Conservation (phyloP, 2,888 invertebrate species). For the Sarcophaga carnaria region DNA sequence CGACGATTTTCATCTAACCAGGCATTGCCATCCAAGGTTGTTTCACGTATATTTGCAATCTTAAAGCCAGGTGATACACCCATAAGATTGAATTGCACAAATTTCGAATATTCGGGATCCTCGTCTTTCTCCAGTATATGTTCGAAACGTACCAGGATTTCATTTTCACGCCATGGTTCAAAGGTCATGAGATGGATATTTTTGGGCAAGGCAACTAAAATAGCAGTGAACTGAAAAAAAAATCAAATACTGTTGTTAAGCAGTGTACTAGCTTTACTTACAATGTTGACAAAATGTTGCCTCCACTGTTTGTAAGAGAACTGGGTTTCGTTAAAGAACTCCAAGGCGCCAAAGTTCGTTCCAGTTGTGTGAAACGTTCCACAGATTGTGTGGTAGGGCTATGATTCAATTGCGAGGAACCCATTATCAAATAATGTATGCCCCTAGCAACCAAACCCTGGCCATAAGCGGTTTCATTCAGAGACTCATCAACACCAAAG, state of each 20-base stretch:
- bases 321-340: too few species aligned
- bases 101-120: conserved; percentile 82
- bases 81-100: conserved; percentile 76
- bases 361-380: too few species aligned
- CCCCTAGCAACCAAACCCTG: too few species aligned
- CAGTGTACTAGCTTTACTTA: too few species aligned
- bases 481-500: too few species aligned
- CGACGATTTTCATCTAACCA: conserved; percentile 83
- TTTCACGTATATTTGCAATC: conserved; percentile 85
- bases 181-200: conserved; percentile 90
- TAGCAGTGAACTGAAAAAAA: conserved; percentile 82
- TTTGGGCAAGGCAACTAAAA: conserved; percentile 84
- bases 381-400: too few species aligned
- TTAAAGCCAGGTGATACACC: conserved; percentile 82
- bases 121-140: conserved; percentile 87
- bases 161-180: conserved; percentile 87
- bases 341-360: too few species aligned
- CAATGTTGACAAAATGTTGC: too few species aligned
- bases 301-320: too few species aligned
- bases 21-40: conserved; percentile 87
- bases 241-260: conserved; percentile 10
- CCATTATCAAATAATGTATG: too few species aligned
- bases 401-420: too few species aligned
- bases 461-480: too few species aligned
- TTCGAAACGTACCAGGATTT: conserved; percentile 88